phyloP scores from a whole-genome alignment of 2,113 vertebrate species.

The Spea multiplicata region DNA sequence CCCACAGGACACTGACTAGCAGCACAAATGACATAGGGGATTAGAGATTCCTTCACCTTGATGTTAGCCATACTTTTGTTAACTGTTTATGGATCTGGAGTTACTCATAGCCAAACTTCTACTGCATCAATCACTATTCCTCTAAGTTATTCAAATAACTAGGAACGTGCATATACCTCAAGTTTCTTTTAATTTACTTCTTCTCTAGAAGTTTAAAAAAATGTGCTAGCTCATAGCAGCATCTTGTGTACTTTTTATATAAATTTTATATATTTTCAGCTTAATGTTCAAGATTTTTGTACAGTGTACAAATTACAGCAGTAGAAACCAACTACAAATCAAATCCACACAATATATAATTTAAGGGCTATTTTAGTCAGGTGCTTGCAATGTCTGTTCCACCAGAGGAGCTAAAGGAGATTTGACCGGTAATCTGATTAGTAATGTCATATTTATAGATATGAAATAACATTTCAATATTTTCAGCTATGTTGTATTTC shows the following conservation, averaged over 20 bases:
- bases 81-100: constrained; percentile 23
- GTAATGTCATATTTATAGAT: constrained; percentile 43
- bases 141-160: not conserved
- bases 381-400: constrained; percentile 42
- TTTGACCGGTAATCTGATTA: constrained; percentile 38
- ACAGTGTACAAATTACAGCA: constrained; percentile 22
- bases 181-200: not conserved
- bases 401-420: constrained; percentile 18
- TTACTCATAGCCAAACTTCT: not conserved
- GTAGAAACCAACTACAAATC: not conserved
- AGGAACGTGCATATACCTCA: not conserved
- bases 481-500: constrained; percentile 10
- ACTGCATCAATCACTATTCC: not conserved
- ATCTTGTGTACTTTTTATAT: not conserved
- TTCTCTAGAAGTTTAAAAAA: no score
- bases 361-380: constrained; percentile 40
- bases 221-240: not conserved
- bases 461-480: constrained; percentile 20
- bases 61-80: constrained; percentile 40
- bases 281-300: constrained; percentile 1
- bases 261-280: not conserved
- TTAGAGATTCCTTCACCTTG: constrained; percentile 45
- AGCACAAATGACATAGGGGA: constrained; percentile 30
- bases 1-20: constrained; percentile 29
- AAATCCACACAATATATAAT: constrained; percentile 37